These are phyloP conservation scores for Vespertilio murinus DNA, from an alignment of 2,797 vertebrate genomes.

Conservation along the genomic window DNA sequence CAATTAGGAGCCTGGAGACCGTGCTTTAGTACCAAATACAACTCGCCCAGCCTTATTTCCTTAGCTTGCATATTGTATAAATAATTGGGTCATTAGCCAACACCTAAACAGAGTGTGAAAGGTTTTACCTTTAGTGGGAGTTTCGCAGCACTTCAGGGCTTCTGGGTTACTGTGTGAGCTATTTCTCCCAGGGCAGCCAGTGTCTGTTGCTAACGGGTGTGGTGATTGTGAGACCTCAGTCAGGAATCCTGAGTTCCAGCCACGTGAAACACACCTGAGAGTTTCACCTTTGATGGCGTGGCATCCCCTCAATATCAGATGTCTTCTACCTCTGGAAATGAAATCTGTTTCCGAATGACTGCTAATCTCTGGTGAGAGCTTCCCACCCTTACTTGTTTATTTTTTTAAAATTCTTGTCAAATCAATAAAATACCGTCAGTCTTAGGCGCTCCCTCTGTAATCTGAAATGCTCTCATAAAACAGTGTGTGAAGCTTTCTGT, in stretches of 20 bases:
- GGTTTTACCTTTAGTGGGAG: not conserved
- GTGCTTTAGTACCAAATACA: constrained; percentile 1
- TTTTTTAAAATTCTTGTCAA: not conserved
- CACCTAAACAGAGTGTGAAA: not conserved
- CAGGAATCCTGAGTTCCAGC: not conserved
- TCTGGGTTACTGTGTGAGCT: not conserved
- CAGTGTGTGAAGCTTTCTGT: constrained; percentile 1
- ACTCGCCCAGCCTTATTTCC: not conserved
- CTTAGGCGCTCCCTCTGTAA: not conserved
- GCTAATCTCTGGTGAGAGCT: constrained; percentile 24
- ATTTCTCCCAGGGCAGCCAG: not conserved
- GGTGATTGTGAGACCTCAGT: not conserved
- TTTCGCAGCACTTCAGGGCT: not conserved
- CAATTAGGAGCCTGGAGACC: not conserved
- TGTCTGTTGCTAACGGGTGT: not conserved
- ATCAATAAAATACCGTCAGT: constrained; percentile 35
- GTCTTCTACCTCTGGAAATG: not conserved
- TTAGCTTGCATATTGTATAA: not conserved
- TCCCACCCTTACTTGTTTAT: not conserved
- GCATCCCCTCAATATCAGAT: not conserved
- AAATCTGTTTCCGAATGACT: constrained; percentile 42
- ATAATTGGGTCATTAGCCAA: constrained; percentile 33
- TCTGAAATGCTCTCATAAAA: constrained; percentile 11
- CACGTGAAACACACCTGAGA: not conserved
- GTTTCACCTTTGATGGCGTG: not conserved